Evolutionary conservation across 2,888 invertebrate genomes (phyloP).

Genomic region (Carpatolechia fugitivella): DNA sequence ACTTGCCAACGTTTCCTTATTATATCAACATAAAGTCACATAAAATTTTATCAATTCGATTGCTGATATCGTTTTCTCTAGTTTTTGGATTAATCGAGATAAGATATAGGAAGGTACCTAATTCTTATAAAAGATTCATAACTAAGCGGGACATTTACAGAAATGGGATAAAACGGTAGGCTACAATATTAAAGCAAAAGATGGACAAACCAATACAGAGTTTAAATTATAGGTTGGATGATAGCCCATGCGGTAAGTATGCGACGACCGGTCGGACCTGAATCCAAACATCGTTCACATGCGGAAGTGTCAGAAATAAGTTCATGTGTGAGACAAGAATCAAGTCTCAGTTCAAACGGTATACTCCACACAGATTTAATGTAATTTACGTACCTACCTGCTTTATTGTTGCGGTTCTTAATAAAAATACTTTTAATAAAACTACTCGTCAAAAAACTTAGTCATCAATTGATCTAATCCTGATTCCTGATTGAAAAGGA

Average conservation of each 20-base stretch:
- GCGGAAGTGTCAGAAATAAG: constrained; percentile 75
- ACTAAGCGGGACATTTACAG: too few relatives aligned
- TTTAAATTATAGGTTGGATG: constrained; percentile 21
- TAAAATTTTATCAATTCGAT: too few relatives aligned
- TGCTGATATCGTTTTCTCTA: too few relatives aligned
- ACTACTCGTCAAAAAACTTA: too few relatives aligned
- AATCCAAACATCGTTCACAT: constrained; percentile 47
- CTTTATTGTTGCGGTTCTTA: too few relatives aligned
- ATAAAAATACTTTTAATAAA: too few relatives aligned
- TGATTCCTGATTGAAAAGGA: not conserved
- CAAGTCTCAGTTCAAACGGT: not conserved
- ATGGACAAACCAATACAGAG: not conserved
- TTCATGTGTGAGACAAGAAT: constrained; percentile 38
- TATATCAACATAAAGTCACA: too few relatives aligned
- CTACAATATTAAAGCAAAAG: not conserved
- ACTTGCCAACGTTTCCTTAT: not conserved
- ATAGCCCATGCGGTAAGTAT: constrained; percentile 52
- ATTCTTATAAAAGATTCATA: too few relatives aligned
- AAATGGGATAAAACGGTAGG: too few relatives aligned
- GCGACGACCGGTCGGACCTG: constrained; percentile 53
- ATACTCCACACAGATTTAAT: not conserved
- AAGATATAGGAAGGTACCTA: too few relatives aligned
- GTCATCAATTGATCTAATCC: too few relatives aligned
- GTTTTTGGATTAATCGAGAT: too few relatives aligned
- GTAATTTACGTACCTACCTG: not conserved